Base-by-base conservation (phyloP, 2,113 vertebrate genomes). In the Lamprotornis superbus region DNA sequence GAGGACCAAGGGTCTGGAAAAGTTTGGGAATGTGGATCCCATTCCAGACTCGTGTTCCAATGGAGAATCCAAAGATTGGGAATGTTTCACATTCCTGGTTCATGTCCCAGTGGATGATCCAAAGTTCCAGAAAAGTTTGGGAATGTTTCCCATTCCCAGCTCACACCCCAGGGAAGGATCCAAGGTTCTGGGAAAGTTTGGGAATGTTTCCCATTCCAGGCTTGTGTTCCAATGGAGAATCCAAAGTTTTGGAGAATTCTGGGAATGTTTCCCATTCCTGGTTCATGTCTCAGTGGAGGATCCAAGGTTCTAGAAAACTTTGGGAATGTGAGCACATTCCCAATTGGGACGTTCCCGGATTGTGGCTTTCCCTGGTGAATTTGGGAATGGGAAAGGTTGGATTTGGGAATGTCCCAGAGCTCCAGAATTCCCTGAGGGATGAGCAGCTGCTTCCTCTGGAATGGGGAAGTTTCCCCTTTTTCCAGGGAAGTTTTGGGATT, bases 241-340 rank as follows among this genome's bases (percentile, higher is more conserved):
- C 61, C 39, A 42, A 42, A 2, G 7, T 11, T 35, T 23, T 27
- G 35, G 59, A 39, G 6, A 61, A 31, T 4, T 46, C 5, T 33
- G 40, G 40, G 40, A 33, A 44, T 33, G 7, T 42, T 11, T 33
- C 31, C 12, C 47, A 21, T 35, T 35, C 33, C 33, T 47, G 6
- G 8, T 1, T 47, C 4, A 0, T 30, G 2, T 42, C 13, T 7
- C 39, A 42, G 9, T 2, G 20, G 25, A 50, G 25, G 14, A 50
- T 12, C 25, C 49, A 50, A 40, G 49, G 9, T 25, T 55, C 30
- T 0, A 0, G 23, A 15, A 7, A 57, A 35, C 4, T 74, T 16
- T 30, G 73, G 42, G 42, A 59, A 47, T 14, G 71, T 46, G 31
- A 8, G 7, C 6, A 1, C 49, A 10, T 52, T 71, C 49, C 68